Percentiles rank a stretch among this genome's conserved stretches.
Evolutionary conservation across 2,113 vertebrate genomes (phyloP).

Genomic region (Antigone vipio): DNA sequence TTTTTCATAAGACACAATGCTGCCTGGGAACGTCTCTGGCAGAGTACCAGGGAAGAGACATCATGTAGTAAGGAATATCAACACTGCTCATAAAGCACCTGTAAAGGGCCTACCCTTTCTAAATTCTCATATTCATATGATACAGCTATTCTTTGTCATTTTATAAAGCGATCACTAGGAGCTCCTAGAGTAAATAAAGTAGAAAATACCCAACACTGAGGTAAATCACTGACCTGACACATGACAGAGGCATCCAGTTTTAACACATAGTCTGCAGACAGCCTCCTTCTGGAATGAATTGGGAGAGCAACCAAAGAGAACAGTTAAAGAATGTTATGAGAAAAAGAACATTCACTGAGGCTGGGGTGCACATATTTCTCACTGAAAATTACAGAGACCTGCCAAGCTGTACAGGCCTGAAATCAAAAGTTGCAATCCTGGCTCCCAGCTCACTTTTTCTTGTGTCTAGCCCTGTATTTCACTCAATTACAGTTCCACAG

Average conservation of each 20-base stretch:
- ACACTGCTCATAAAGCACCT: not conserved
- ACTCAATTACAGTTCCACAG: not conserved
- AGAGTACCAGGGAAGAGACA: not conserved
- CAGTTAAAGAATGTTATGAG: constrained; percentile 30
- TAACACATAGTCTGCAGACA: not conserved
- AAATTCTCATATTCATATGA: not conserved
- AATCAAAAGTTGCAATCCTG: not conserved
- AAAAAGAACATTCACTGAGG: not conserved
- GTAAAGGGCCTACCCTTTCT: not conserved
- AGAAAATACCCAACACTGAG: not conserved
- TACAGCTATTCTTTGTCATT: not conserved
- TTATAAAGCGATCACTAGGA: not conserved
- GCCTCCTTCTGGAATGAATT: not conserved
- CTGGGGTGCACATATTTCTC: constrained; percentile 31
- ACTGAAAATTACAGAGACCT: not conserved
- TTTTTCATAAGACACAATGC: not conserved
- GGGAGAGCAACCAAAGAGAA: constrained; percentile 43
- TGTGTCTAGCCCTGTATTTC: not conserved
- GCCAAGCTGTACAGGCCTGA: constrained; percentile 12
- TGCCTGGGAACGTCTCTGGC: not conserved
- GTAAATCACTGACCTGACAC: not conserved
- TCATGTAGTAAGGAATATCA: not conserved
- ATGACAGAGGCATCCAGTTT: not conserved
- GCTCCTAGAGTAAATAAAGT: not conserved
- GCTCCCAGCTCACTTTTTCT: not conserved